Evolutionary conservation across 1,140 invertebrate species (phyloP).

Genomic region (Diabrotica undecimpunctata): DNA sequence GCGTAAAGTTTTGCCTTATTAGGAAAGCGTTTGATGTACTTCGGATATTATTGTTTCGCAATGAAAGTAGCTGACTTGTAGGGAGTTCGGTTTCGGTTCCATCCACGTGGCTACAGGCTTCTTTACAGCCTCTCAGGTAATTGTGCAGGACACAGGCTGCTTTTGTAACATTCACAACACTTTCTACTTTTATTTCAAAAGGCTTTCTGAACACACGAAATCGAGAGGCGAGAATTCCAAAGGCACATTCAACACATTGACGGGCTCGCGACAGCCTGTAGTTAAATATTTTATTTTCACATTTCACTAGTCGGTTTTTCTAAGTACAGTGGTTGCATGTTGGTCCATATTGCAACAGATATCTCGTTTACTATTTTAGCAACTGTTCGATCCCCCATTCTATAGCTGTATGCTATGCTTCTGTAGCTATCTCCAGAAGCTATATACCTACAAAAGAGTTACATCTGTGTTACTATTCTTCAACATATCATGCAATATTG

Average conservation of each 20-base stretch:
- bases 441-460: too few species aligned
- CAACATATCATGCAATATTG: too few species aligned
- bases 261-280: conserved; percentile 48
- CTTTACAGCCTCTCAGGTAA: too few species aligned
- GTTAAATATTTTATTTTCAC: conserved; percentile 44
- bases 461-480: too few species aligned
- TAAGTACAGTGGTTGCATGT: conserved; percentile 32
- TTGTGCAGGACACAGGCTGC: too few species aligned
- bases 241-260: conserved; percentile 44
- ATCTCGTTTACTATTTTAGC: conserved; percentile 33
- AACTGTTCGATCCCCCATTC: conserved; percentile 34
- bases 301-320: conserved; percentile 23
- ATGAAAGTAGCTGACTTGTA: too few species aligned
- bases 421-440: too few species aligned
- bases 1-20: conserved; percentile 6
- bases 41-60: too few species aligned
- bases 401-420: conserved; percentile 31
- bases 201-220: conserved; percentile 42
- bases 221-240: conserved; percentile 43
- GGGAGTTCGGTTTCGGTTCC: too few species aligned
- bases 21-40: conserved; percentile 33
- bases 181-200: conserved; percentile 33
- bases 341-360: conserved; percentile 33
- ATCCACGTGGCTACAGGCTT: too few species aligned
- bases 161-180: too few species aligned